Conservation (phyloP, 2,797 vertebrate genomes). For the Peromyscus nudipes region DNA sequence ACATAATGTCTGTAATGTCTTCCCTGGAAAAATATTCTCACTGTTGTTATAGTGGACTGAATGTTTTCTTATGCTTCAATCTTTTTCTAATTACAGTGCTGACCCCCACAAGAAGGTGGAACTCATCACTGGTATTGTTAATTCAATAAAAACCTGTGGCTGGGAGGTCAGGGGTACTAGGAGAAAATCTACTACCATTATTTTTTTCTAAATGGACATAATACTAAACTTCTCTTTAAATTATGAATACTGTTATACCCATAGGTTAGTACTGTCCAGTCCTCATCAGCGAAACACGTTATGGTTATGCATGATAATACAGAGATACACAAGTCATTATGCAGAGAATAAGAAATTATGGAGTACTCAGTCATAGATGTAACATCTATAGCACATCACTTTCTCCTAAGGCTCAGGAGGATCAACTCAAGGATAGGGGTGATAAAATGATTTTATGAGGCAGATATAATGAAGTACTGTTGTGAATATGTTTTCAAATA, state of each 20-base stretch:
- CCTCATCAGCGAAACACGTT: not conserved
- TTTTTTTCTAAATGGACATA: not conserved
- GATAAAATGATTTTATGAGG: too few species aligned
- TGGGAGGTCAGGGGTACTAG: not conserved
- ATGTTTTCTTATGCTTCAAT: not conserved
- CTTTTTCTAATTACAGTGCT: not conserved
- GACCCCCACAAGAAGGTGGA: not conserved
- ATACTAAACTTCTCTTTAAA: not conserved
- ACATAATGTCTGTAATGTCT: not conserved
- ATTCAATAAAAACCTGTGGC: not conserved
- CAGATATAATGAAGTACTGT: not conserved
- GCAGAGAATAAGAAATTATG: not conserved
- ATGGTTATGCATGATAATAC: not conserved
- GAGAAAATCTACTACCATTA: not conserved
- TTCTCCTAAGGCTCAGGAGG: not conserved
- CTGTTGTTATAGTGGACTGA: not conserved
- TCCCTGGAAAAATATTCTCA: not conserved
- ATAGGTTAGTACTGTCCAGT: not conserved
- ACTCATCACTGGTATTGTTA: not conserved
- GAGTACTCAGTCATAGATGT: not conserved
- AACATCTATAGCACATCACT: too few species aligned
- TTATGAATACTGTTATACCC: not conserved
- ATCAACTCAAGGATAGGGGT: not conserved
- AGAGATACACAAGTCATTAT: not conserved
- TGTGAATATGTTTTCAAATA: not conserved